phyloP scores from a whole-genome alignment of 2,113 vertebrate species.

The Sinocyclocheilus maitianheensis region DNA sequence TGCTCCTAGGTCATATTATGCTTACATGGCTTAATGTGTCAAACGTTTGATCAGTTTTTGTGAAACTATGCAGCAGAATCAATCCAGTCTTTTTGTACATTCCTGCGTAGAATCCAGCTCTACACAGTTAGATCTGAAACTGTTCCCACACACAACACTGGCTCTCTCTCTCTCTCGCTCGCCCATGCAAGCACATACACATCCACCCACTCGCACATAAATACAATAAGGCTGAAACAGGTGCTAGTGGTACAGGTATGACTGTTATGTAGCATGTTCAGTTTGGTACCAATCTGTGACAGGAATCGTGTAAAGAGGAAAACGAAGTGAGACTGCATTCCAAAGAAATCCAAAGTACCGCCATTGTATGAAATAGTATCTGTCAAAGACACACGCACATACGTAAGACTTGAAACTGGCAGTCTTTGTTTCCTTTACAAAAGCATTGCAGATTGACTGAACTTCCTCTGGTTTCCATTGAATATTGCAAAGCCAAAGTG shows the following conservation, averaged over 20 bases:
- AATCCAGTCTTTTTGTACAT: constrained; percentile 46
- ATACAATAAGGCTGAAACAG: constrained; percentile 47
- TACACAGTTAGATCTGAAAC: constrained; percentile 43
- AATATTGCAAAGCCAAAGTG: neutral
- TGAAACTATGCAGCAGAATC: constrained; percentile 41
- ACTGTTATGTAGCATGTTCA: neutral
- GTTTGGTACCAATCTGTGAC: neutral
- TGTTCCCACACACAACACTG: constrained; percentile 9
- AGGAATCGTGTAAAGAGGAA: neutral
- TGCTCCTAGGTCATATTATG: neutral
- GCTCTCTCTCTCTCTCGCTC: constrained; percentile 1
- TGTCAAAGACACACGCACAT: neutral
- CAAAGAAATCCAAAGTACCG: neutral
- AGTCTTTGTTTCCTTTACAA: neutral
- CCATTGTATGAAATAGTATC: constrained; percentile 18
- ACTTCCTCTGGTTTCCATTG: neutral
- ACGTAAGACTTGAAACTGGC: neutral
- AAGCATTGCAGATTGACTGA: neutral
- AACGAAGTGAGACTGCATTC: neutral
- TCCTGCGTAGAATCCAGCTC: constrained; percentile 59
- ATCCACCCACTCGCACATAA: constrained; percentile 17
- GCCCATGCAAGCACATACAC: constrained; percentile 14
- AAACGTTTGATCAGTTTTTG: constrained; percentile 7
- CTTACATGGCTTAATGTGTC: constrained; percentile 44
- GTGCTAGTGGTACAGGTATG: constrained; percentile 17